Evolutionary conservation across 2,888 invertebrate species (phyloP).

Genomic region (Drosophila greeni): DNA sequence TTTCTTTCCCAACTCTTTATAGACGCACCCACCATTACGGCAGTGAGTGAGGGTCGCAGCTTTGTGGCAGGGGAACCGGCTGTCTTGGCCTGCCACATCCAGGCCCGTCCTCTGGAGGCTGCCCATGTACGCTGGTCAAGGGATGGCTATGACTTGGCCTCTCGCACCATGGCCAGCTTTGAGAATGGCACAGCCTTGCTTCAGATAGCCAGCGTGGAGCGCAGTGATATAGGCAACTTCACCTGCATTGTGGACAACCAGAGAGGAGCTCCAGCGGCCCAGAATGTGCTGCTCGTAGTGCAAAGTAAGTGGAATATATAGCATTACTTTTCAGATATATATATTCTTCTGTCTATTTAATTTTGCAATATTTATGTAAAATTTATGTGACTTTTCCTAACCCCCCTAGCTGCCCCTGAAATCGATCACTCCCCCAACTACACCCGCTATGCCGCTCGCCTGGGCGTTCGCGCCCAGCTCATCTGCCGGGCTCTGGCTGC

Average conservation of each 20-base stretch:
- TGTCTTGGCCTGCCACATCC: constrained; percentile 72
- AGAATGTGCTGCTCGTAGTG: constrained; percentile 74
- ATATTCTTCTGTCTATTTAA: neutral
- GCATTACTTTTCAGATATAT: neutral
- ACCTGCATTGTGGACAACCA: constrained; percentile 76
- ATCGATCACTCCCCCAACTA: constrained; percentile 71
- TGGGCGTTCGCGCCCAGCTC: constrained; percentile 73
- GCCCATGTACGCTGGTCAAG: constrained; percentile 75
- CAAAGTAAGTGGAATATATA: constrained; percentile 68
- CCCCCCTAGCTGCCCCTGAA: constrained; percentile 71
- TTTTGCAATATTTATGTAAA: neutral
- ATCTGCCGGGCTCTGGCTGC: constrained; percentile 73
- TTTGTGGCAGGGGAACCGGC: constrained; percentile 75
- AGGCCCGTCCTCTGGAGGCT: constrained; percentile 73
- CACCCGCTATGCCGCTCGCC: constrained; percentile 73
- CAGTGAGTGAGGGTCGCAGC: constrained; percentile 73
- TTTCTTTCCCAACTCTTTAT: neutral
- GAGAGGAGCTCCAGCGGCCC: constrained; percentile 65
- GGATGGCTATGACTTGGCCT: constrained; percentile 72
- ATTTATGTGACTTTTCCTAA: neutral
- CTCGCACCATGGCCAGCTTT: constrained; percentile 69
- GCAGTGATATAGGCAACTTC: constrained; percentile 75
- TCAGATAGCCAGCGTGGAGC: constrained; percentile 75
- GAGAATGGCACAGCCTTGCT: constrained; percentile 74
- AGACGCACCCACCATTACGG: constrained; percentile 74